phyloP scores from a whole-genome alignment of 1,140 invertebrate genomes.

The Dinothrombium tinctorium region DNA sequence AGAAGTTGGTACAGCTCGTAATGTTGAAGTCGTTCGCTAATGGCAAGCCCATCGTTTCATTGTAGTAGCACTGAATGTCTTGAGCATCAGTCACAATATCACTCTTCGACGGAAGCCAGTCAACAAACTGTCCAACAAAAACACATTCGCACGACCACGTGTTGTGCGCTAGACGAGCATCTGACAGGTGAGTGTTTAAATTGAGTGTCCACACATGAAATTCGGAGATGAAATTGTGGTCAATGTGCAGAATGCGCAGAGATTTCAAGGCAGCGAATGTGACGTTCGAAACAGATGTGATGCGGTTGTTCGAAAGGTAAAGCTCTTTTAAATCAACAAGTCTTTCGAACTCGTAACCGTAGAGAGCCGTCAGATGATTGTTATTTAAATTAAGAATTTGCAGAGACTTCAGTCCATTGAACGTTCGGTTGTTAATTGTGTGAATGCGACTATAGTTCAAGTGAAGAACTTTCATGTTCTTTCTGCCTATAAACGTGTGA shows the following conservation, averaged over 20 bases:
- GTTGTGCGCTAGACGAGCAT: conserved; percentile 49
- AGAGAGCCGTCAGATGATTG: conserved; percentile 48
- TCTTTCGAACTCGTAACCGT: conserved; percentile 72
- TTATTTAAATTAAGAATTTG: conserved; percentile 59
- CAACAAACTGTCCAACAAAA: conserved; percentile 33
- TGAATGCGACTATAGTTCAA: conserved; percentile 63
- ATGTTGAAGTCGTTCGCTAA: conserved; percentile 35
- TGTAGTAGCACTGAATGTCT: conserved; percentile 53
- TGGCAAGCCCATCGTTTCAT: conserved; percentile 21
- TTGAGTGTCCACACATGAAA: conserved; percentile 62
- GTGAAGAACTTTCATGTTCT: conserved; percentile 59
- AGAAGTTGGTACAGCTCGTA: conserved; percentile 31
- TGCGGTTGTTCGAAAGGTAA: conserved; percentile 61
- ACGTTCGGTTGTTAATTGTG: conserved; percentile 68
- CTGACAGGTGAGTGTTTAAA: conserved; percentile 36
- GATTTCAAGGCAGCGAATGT: conserved; percentile 50
- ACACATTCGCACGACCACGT: conserved; percentile 70
- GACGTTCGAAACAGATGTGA: conserved; percentile 48
- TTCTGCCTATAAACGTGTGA: conserved; percentile 70
- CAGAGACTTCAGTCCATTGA: conserved; percentile 58
- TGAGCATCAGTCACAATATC: conserved; percentile 47
- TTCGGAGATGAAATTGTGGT: conserved; percentile 53
- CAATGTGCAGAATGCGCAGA: conserved; percentile 49
- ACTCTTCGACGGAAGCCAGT: conserved; percentile 33
- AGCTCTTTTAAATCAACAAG: conserved; percentile 50